Conservation (phyloP, 64 coral and sea anemone genomes). For the Hydrozoanthus tunicans region DNA sequence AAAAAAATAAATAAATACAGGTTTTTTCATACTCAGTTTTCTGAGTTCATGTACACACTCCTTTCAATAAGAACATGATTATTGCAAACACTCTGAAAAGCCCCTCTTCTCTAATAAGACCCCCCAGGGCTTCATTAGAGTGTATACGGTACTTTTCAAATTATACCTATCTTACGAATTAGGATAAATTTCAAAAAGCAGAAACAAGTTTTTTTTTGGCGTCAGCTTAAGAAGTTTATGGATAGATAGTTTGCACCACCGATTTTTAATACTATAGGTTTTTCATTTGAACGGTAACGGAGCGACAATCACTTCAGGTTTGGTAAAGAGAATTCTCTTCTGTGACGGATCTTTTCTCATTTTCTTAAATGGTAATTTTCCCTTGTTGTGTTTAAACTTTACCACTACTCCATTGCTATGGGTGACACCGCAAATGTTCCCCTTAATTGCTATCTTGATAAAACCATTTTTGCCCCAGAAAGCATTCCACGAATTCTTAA, state of each 20-base stretch:
- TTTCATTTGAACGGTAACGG: constrained; percentile 29
- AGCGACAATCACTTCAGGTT: not conserved
- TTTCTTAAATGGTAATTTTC: constrained; percentile 49
- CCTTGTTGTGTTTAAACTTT: constrained; percentile 54
- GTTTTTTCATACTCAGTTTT: no score
- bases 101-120: no score
- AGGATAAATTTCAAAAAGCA: not conserved
- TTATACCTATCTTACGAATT: no score
- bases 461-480: constrained; percentile 55
- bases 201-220: not conserved
- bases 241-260: no score
- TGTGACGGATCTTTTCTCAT: constrained; percentile 5
- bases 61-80: no score
- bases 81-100: no score
- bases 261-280: not conserved
- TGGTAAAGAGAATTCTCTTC: not conserved
- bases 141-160: no score
- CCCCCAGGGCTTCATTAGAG: no score
- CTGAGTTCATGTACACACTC: no score
- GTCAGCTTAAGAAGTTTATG: no score
- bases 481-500: constrained; percentile 52
- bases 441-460: constrained; percentile 49
- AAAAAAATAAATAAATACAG: no score
- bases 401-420: constrained; percentile 51
- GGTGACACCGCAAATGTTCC: constrained; percentile 48